Evolutionary conservation across 2,113 vertebrate genomes (phyloP).

Genomic region (Atlantisia rogersi): DNA sequence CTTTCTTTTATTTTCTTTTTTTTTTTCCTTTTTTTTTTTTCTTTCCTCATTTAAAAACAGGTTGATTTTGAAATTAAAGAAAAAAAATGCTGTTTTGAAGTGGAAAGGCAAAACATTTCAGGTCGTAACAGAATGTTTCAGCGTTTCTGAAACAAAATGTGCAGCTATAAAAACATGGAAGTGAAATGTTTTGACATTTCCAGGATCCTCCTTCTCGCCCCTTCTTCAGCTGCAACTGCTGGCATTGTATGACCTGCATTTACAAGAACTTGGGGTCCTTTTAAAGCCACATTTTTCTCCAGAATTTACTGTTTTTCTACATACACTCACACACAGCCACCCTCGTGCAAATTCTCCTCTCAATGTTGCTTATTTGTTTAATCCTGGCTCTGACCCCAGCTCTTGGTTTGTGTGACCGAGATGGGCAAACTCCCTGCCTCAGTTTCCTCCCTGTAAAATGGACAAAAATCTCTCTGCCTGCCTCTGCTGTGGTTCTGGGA

Average conservation of each 20-base stretch:
- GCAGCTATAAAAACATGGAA: slow-evolving; percentile 11
- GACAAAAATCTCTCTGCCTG: not conserved
- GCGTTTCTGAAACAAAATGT: slow-evolving; percentile 33
- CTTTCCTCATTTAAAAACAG: not conserved
- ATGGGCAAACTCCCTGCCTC: not conserved
- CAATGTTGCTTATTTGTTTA: not conserved
- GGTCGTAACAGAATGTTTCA: slow-evolving; percentile 46
- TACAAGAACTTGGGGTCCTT: not conserved
- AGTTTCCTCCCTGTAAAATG: not conserved
- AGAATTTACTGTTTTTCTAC: not conserved
- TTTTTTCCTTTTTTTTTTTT: not conserved
- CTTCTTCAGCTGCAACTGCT: slow-evolving; percentile 34
- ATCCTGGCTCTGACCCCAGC: not conserved
- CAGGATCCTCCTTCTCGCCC: slow-evolving; percentile 38
- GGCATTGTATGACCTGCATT: not conserved
- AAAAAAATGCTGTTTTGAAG: slow-evolving; percentile 44
- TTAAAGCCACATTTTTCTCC: not conserved
- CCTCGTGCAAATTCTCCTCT: rapidly evolving
- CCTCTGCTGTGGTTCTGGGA: not conserved
- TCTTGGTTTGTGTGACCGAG: not conserved
- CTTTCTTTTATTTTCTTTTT: not conserved
- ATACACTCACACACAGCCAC: rapidly evolving
- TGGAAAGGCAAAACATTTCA: slow-evolving; percentile 57
- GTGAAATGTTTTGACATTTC: slow-evolving; percentile 57
- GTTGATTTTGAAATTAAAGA: slow-evolving; percentile 26